These are phyloP conservation scores for Orthonyx spaldingii DNA, from an alignment of 2,113 vertebrate species.

Conservation along the genomic window DNA sequence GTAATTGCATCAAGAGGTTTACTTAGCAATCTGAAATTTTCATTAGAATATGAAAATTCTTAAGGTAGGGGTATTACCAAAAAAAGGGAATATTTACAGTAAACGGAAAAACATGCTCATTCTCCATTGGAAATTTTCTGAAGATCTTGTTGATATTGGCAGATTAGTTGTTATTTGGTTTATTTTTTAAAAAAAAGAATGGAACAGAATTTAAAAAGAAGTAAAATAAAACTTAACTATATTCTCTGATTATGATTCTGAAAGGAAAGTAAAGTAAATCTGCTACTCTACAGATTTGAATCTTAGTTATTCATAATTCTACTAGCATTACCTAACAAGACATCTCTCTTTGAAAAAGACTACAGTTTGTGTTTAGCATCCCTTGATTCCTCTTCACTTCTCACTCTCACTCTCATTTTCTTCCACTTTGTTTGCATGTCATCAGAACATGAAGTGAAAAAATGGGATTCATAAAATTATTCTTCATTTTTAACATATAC, in stretches of 20 bases:
- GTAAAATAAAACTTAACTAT: neutral
- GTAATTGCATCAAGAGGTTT: neutral
- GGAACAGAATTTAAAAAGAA: neutral
- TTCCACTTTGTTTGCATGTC: neutral
- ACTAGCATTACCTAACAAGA: neutral
- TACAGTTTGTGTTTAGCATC: neutral
- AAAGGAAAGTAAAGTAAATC: neutral
- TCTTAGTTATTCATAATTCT: neutral
- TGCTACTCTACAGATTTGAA: neutral
- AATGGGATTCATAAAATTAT: neutral
- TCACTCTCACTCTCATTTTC: accelerated
- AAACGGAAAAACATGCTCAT: neutral
- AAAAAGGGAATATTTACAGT: constrained; percentile 55
- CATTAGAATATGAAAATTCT: constrained; percentile 7
- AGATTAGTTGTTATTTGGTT: constrained; percentile 25
- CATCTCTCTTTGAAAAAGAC: neutral
- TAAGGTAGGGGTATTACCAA: constrained; percentile 4
- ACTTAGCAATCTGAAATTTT: neutral
- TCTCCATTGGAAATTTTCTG: constrained; percentile 13
- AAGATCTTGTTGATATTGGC: constrained; percentile 36
- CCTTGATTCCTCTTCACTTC: neutral
- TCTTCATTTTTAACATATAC: neutral
- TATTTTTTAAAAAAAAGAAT: neutral
- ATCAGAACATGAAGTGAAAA: neutral
- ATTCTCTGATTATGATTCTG: neutral